Conservation (phyloP, 1,140 invertebrate species). For the Sminthurinus signatus region DNA sequence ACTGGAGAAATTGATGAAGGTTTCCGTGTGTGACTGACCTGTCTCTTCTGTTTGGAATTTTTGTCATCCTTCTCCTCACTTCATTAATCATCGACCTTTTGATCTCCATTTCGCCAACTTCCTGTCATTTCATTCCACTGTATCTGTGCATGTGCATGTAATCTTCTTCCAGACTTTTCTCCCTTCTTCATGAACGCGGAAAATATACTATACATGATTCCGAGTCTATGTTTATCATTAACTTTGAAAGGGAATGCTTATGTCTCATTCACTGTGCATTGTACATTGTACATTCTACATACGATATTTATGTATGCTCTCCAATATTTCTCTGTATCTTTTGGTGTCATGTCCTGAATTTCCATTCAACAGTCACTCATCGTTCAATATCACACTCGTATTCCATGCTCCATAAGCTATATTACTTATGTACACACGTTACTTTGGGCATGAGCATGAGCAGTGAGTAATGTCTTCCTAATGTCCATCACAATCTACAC, state of each 20-base stretch:
- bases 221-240: constrained; percentile 1
- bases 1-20: constrained; percentile 14
- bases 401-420: too few species aligned
- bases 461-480: too few species aligned
- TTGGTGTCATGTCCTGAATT: too few species aligned
- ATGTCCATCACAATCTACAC: too few species aligned
- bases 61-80: constrained; percentile 30
- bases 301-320: too few species aligned
- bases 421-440: too few species aligned
- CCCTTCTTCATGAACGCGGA: neutral
- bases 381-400: too few species aligned
- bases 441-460: too few species aligned
- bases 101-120: constrained; percentile 10
- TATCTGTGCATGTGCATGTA: neutral
- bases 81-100: constrained; percentile 31
- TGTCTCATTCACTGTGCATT: neutral
- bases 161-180: neutral
- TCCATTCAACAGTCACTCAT: too few species aligned
- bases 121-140: neutral
- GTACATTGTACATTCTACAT: too few species aligned
- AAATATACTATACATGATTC: neutral
- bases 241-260: constrained; percentile 2
- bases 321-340: too few species aligned
- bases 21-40: constrained; percentile 18
- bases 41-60: constrained; percentile 28